Evolutionary conservation across 2,797 vertebrate genomes (phyloP), one percentile per base, ranked within the genome.

Genomic region (Sebastes cheni): DNA sequence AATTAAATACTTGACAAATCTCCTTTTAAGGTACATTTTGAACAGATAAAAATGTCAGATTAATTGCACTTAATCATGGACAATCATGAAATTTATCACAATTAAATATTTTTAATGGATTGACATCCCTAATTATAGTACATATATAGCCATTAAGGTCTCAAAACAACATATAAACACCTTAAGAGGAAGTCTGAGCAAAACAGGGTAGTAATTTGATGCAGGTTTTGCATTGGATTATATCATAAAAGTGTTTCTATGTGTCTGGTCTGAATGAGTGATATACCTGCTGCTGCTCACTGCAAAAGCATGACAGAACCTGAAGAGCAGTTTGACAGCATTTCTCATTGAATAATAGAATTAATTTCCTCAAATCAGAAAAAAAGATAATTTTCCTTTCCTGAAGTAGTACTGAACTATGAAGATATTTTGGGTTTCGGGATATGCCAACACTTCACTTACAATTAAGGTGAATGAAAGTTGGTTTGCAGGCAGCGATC

Each of bases 91-190:
- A 46, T 46, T 18, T 16, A 46, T 46, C 42, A 18, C 42, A 18
- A 18, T 46, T 46, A 46, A 46, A 46, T 46, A 46, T 8, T 46
- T 42, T 18, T 1, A 46, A 46, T 42, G 39, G 14, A 42, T 42
- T 42, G 39, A 42, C 14, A 42, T 0, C 14, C 42, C 42, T 46
- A 46, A 0, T 46, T 46, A 46, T 46, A 46, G 16, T 46, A 46
- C 42, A 8, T 46, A 46, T 18, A 46, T 46, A 0, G 42, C 14
- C 42, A 46, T 0, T 0, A 46, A 46, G 16, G 42, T 46, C 16
- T 46, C 42, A 46, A 46, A 46, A 46, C 16, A 46, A 18, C 42
- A 46, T 16, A 46, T 46, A 46, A 3, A 46, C 14, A 46, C 14
- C 20, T 20, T 18, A 20, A 50, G 46, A 50, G 46, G 20, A 52